phyloP scores from a whole-genome alignment of 2,888 invertebrate species.

The Tenthredo amoena region DNA sequence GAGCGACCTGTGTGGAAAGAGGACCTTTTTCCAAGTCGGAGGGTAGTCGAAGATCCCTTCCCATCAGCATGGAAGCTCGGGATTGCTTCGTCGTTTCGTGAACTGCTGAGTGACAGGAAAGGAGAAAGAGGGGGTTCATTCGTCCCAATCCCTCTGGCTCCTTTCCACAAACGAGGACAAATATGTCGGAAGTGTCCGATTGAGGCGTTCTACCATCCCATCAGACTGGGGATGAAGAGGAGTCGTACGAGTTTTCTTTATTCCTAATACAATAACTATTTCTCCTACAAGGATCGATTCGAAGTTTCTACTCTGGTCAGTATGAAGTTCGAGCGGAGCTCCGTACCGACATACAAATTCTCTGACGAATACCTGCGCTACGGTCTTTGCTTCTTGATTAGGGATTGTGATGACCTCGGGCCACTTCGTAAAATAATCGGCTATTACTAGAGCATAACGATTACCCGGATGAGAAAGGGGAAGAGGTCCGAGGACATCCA shows the following conservation, averaged over 20 bases:
- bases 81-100: slow-evolving; percentile 49
- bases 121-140: slow-evolving; percentile 54
- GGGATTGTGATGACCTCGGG: slow-evolving; percentile 66
- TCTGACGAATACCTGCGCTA: slow-evolving; percentile 63
- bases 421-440: slow-evolving; percentile 65
- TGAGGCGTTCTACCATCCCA: slow-evolving; percentile 60
- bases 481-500: slow-evolving; percentile 62
- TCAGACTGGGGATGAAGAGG: slow-evolving; percentile 60
- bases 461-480: slow-evolving; percentile 59
- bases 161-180: slow-evolving; percentile 56
- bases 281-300: slow-evolving; percentile 63
- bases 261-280: slow-evolving; percentile 60
- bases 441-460: slow-evolving; percentile 61
- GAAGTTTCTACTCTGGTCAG: slow-evolving; percentile 67
- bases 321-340: slow-evolving; percentile 58
- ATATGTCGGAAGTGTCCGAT: slow-evolving; percentile 57
- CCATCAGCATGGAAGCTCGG: slow-evolving; percentile 54
- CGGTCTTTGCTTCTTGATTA: slow-evolving; percentile 66
- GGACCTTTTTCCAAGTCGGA: slow-evolving; percentile 49
- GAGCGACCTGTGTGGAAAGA: background rate
- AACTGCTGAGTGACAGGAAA: slow-evolving; percentile 54
- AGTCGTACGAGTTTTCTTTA: slow-evolving; percentile 63
- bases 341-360: slow-evolving; percentile 60
- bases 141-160: slow-evolving; percentile 62
- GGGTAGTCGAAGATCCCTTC: slow-evolving; percentile 58